Evolutionary conservation across 2,797 vertebrate genomes (phyloP).

Genomic region (Thalassophryne amazonica): DNA sequence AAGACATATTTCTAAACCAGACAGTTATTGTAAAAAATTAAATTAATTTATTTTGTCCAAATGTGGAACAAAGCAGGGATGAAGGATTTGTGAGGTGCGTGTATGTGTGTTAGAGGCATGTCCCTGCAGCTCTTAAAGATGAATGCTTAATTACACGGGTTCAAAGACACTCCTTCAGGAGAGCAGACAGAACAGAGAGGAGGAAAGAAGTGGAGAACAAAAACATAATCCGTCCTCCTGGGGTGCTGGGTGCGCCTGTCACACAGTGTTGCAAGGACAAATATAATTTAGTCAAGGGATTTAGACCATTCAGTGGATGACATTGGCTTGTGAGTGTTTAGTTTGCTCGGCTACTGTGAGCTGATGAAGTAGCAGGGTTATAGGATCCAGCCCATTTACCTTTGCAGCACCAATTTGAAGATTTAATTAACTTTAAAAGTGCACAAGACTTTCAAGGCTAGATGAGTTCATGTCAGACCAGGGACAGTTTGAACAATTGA

Average conservation of each 20-base stretch:
- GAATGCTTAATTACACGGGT: constrained; percentile 49
- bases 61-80: too few species aligned
- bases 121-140: constrained; percentile 19
- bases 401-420: constrained; percentile 40
- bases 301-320: constrained; percentile 52
- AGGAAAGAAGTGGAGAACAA: constrained; percentile 27
- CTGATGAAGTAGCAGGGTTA: constrained; percentile 32
- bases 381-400: constrained; percentile 46
- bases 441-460: constrained; percentile 27
- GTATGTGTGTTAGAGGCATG: constrained; percentile 12
- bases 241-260: constrained; percentile 47
- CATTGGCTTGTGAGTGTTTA: constrained; percentile 53
- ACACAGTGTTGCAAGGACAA: constrained; percentile 63
- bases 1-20: too few species aligned
- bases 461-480: constrained; percentile 39
- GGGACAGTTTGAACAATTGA: constrained; percentile 22
- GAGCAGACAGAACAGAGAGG: constrained; percentile 22
- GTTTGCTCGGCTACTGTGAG: constrained; percentile 21
- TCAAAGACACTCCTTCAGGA: constrained; percentile 46
- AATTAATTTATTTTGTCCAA: too few species aligned
- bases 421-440: constrained; percentile 49
- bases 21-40: too few species aligned
- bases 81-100: too few species aligned
- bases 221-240: constrained; percentile 56
- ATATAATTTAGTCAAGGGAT: constrained; percentile 66